Evolutionary conservation across 2,113 vertebrate species (phyloP), one percentile per base, ranked within the genome.

Genomic region (Gallinago jamesoni): DNA sequence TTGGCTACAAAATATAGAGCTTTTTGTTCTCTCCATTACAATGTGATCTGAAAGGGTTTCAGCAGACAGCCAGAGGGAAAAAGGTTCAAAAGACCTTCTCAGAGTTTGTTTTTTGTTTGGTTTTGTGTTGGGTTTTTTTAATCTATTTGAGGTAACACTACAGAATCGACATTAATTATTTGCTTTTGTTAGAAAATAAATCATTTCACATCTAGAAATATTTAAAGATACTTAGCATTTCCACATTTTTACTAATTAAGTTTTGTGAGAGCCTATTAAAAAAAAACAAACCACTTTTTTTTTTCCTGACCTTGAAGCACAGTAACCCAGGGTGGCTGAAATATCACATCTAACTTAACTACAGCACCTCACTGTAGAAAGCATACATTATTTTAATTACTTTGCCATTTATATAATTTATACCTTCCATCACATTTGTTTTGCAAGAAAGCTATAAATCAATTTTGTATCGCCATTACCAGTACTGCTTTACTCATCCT

Each of bases 21-120:
- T 86, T 95, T 95, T 93, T 93, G 82, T 90, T 85, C 85, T 64
- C 84, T 85, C 33, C 60, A 53, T 80, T 82, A 84, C 53, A 75
- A 64, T 48, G 64, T 33, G 50, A 87, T 64, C 83, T 76, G 77
- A 94, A 89, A 89, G 53, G 45, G 79, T 82, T 91, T 88, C 52
- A 70, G 60, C 3, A 59, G 33, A 90, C 85, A 96, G 66, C 14
- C 63, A 56, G 39, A 4, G 60, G 45, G 35, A 60, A 64, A 70
- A 92, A 68, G 37, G 21, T 74, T 90, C 57, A 92, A 78, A 84
- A 72, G 52, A 89, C n/a, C 41, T 87, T 62, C 25, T 53, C 56
- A 5, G 53, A 77, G 14, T 39, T n/a, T 60, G 45, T 25, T 55
- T 35, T 56, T 28, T 41, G 30, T 1, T 3, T 14, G 31, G 30